Conservation (phyloP, 2,797 vertebrate genomes). For the Gallinago nigripennis region DNA sequence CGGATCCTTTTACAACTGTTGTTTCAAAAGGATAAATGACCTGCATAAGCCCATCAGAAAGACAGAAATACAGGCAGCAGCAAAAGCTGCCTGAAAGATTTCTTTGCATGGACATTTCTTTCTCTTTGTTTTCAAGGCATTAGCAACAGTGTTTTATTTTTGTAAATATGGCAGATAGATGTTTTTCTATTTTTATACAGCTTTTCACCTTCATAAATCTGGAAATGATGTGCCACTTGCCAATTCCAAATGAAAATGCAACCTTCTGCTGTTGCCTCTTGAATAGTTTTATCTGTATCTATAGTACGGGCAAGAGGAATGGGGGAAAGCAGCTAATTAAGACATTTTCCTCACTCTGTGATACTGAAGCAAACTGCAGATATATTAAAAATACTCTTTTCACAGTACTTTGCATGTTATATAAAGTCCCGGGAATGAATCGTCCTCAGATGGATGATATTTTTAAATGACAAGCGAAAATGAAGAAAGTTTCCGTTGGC, state of each 20-base stretch:
- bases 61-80: background rate
- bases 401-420: background rate
- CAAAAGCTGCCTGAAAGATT: background rate
- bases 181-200: background rate
- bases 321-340: background rate
- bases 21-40: background rate
- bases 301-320: background rate
- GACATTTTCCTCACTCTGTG: background rate
- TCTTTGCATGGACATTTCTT: background rate
- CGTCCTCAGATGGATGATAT: background rate
- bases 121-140: background rate
- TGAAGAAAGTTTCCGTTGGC: background rate
- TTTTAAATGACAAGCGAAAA: background rate
- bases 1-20: background rate
- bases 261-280: background rate
- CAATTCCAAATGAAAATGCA: background rate
- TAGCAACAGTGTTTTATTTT: background rate
- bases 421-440: conserved; percentile 13
- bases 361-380: background rate
- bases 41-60: background rate
- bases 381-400: conserved; percentile 1
- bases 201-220: conserved; percentile 7
- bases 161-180: background rate
- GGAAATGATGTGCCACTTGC: background rate
- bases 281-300: background rate